Percentiles rank a stretch among this genome's conserved stretches.
These are phyloP conservation scores for Macroramphosus scolopax DNA, from an alignment of 2,797 vertebrate species.

Conservation along the genomic window DNA sequence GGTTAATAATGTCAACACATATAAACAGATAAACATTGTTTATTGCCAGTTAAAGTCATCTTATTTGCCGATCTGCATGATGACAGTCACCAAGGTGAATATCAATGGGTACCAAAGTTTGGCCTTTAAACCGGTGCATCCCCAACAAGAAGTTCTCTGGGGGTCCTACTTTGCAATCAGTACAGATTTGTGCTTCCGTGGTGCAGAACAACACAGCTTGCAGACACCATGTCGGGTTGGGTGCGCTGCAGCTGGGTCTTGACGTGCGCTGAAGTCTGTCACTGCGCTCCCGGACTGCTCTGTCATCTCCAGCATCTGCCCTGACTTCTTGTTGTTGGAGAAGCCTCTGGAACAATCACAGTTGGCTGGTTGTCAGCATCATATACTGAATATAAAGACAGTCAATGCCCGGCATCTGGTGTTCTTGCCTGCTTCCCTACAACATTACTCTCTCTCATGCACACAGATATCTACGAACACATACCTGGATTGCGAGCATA, in stretches of 20 bases:
- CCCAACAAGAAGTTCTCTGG: background rate
- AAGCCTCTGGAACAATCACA: slow-evolving; percentile 65
- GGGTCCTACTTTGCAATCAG: slow-evolving; percentile 23
- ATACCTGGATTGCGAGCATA: slow-evolving; percentile 1
- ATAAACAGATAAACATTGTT: too few species aligned
- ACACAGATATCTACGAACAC: slow-evolving; percentile 5
- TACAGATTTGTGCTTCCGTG: slow-evolving; percentile 29
- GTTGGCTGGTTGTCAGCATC: slow-evolving; percentile 55
- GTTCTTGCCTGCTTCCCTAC: slow-evolving; percentile 55
- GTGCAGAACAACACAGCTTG: slow-evolving; percentile 45
- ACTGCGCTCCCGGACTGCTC: slow-evolving; percentile 41
- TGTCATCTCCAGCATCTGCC: slow-evolving; percentile 69
- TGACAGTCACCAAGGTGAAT: too few species aligned
- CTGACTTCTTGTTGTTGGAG: slow-evolving; percentile 58
- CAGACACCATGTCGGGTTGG: slow-evolving; percentile 32
- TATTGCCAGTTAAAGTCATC: too few species aligned
- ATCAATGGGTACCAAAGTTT: too few species aligned
- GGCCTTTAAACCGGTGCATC: too few species aligned
- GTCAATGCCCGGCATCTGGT: slow-evolving; percentile 43
- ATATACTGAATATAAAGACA: background rate
- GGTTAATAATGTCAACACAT: too few species aligned
- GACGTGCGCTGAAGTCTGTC: slow-evolving; percentile 65
- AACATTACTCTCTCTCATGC: slow-evolving; percentile 22
- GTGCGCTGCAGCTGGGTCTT: slow-evolving; percentile 54
- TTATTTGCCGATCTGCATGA: background rate